Evolutionary conservation across 1,140 invertebrate species (phyloP), one percentile per base, ranked within the genome.

Genomic region (Scaptomyza montana): DNA sequence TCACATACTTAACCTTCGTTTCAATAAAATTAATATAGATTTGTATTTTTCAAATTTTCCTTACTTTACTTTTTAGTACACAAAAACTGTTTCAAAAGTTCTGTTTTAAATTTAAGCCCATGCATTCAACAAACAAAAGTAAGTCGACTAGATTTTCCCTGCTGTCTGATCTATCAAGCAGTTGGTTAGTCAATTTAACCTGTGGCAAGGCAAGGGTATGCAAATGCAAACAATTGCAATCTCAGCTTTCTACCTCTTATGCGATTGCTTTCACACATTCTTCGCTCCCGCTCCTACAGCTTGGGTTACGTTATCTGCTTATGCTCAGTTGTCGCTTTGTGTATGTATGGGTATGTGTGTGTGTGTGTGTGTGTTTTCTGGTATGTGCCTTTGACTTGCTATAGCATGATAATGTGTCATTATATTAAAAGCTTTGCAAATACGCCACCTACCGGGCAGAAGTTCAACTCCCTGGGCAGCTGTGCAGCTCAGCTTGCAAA

Each of bases 351-450:
- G 36, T 60, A n/a, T 54, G 21, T 53, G 36, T 33, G 67, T 25
- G 30, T 39, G 10, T 67, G 45, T 70, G 43, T 45, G 54, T 46
- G 50, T 16, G 16, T 16, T 16, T 53, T 36, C 41, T 69, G 33
- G 8, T 25, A 49, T 30, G 28, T 68, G 61, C 74, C 74, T 85
- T 85, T 85, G 80, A 85, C 77, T 65, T 49, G 64, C 54, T 30
- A 1, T 25, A 53, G 46, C 74, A 74, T 80, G 77, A 80, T 84
- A 82, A 89, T 87, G 80, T 89, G 77, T 89, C 84, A 89, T 89
- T 89, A 89, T 73, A 89, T 84, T 89, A 84, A 89, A 84, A 89
- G 84, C 85, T 75, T 78, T 74, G 84, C 74, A 89, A 89, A 84
- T 78, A 89, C 59, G 75, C 78, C 80, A 73, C 61, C 74, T 76